These are phyloP conservation scores for Cecropterus lyciades DNA, from an alignment of 1,140 invertebrate species.

Conservation along the genomic window DNA sequence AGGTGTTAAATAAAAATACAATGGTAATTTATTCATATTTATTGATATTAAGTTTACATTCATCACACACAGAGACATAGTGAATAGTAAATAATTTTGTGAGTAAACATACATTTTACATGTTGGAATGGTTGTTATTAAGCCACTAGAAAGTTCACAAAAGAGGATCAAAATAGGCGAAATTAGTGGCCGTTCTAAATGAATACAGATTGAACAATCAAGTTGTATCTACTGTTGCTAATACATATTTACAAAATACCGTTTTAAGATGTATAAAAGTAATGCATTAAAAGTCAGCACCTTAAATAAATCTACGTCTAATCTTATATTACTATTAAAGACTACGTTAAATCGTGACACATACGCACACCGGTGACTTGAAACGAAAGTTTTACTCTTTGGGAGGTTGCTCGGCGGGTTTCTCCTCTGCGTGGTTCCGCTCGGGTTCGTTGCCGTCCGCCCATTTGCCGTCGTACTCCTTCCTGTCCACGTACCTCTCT, in stretches of 20 bases:
- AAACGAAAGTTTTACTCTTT: slow-evolving; percentile 49
- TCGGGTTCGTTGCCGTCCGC: slow-evolving; percentile 83
- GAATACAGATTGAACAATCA: slow-evolving; percentile 22
- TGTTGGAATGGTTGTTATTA: slow-evolving; percentile 12
- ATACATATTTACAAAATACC: slow-evolving; percentile 31
- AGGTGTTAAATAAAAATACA: slow-evolving; percentile 14
- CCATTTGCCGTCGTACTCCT: slow-evolving; percentile 87
- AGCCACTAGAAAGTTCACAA: slow-evolving; percentile 5
- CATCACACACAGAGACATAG: slow-evolving; percentile 22
- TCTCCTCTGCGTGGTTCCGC: slow-evolving; percentile 63
- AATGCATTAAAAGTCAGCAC: slow-evolving; percentile 23
- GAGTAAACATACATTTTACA: slow-evolving; percentile 18
- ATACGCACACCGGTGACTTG: slow-evolving; percentile 22
- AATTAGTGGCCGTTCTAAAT: slow-evolving; percentile 7
- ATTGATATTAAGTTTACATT: slow-evolving; percentile 26
- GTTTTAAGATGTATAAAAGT: slow-evolving; percentile 19
- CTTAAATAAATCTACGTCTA: slow-evolving; percentile 26
- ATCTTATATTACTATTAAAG: slow-evolving; percentile 20
- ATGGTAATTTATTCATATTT: slow-evolving; percentile 18
- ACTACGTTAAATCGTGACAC: slow-evolving; percentile 28
- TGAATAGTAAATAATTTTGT: slow-evolving; percentile 19
- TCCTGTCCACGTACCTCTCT: slow-evolving; percentile 85
- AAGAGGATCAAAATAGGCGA: slow-evolving; percentile 13
- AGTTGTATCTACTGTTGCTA: slow-evolving; percentile 6
- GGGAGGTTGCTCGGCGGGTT: slow-evolving; percentile 54